Evolutionary conservation across 2,888 invertebrate species (phyloP), one percentile per base, ranked within the genome.

Genomic region (Theretra japonica): DNA sequence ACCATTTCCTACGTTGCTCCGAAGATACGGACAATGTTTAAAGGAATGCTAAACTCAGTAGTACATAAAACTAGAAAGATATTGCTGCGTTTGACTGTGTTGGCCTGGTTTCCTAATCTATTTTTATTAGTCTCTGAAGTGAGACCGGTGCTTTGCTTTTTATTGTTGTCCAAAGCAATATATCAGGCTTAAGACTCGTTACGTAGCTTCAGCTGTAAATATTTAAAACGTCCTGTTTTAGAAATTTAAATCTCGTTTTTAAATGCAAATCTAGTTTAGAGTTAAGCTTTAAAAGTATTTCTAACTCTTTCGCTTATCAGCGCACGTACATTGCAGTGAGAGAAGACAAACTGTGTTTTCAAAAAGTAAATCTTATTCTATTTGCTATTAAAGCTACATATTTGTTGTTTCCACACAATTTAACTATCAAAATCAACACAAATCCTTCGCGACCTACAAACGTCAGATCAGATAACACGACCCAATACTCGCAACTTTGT

Each of bases 61-160:
- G 41, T 41, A 65, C 48, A 65, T 65, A 65, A 62, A 62, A 65
- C 41, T 48, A 65, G 21, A 23, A 23, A 41, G 23, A 33, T 65
- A 41, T 48, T 41, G n/a, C 60, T 60, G 41, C 48, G 41, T 65
- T 65, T 48, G 65, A 41, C 23, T 65, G 65, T 41, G 65, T 41
- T 65, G 65, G 17, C 65, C 41, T 65, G 65, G 65, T 65, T 65
- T 65, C 58, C 57, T 69, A 69, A 69, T 69, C 69, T 69, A 58
- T 58, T 69, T 69, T 57, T 69, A 69, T 56, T 69, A 69, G 69
- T 69, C 69, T 69, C 69, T 33, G 57, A 57, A 69, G 69, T 57
- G 23, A 69, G 41, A 58, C 69, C 23, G 69, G 57, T 69, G 69
- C 65, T 48, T 65, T 65, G 21, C 65, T 65, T 69, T 69, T 69